These are phyloP conservation scores for Lapara coniferarum DNA, from an alignment of 2,888 invertebrate species.

Conservation along the genomic window DNA sequence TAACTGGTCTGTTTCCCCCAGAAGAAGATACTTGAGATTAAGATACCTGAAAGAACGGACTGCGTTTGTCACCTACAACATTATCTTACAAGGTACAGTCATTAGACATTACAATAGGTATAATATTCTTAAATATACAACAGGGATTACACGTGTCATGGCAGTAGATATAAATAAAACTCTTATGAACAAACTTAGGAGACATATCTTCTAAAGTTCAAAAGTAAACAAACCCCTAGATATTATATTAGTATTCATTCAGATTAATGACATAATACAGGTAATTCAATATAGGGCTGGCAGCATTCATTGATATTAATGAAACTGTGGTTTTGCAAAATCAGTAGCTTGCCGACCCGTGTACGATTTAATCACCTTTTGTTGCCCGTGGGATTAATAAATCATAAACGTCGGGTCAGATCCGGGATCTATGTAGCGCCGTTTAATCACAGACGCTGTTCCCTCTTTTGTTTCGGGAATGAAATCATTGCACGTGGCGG, in stretches of 20 bases:
- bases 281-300: conserved; percentile 23
- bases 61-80: no score
- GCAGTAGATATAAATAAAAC: not conserved
- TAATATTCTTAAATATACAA: no score
- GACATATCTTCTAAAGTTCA: no score
- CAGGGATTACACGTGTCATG: no score
- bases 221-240: not conserved
- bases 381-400: conserved; percentile 29
- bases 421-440: not conserved
- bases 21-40: no score
- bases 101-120: no score
- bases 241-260: not conserved
- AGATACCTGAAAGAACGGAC: no score
- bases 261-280: conserved; percentile 1
- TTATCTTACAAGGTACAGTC: no score
- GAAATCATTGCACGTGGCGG: not conserved
- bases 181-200: not conserved
- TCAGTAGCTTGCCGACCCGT: conserved; percentile 9
- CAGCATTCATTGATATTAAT: conserved; percentile 29
- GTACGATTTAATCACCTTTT: conserved; percentile 24
- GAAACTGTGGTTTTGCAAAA: conserved; percentile 16
- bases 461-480: not conserved
- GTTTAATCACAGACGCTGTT: not conserved
- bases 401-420: conserved; percentile 25
- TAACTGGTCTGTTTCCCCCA: no score